Conservation (phyloP, 2,888 invertebrate species). For the Nowickia ferox region DNA sequence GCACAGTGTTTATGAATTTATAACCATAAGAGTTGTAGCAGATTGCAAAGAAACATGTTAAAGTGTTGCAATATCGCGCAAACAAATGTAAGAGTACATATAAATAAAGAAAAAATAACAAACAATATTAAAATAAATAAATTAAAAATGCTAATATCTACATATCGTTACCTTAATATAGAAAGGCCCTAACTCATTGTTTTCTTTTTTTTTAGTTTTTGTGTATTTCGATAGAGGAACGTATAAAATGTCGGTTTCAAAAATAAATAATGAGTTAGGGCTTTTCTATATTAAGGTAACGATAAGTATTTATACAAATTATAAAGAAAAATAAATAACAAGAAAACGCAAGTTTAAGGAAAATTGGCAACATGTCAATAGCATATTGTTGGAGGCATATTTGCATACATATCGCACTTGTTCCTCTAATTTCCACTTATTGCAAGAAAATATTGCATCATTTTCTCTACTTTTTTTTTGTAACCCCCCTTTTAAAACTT, state of each 20-base stretch:
- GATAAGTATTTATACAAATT: constrained; percentile 53
- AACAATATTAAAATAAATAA: constrained; percentile 53
- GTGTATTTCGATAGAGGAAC: no score
- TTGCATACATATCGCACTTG: background rate
- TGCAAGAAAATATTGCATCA: no score
- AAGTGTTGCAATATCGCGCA: constrained; percentile 39
- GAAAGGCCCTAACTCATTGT: no score
- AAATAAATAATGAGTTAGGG: constrained; percentile 5
- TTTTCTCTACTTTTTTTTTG: no score
- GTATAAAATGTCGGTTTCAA: no score
- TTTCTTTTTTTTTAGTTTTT: no score
- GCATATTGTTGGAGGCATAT: constrained; percentile 16
- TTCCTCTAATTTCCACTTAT: no score
- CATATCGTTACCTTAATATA: background rate
- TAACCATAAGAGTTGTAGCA: constrained; percentile 50
- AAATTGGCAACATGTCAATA: constrained; percentile 62
- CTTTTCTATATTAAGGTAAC: constrained; percentile 45
- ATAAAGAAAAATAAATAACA: background rate
- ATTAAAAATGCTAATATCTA: constrained; percentile 26
- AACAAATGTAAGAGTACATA: constrained; percentile 62
- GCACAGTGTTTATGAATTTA: constrained; percentile 19
- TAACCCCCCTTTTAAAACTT: no score
- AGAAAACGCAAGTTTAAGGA: constrained; percentile 5
- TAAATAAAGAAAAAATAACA: constrained; percentile 59
- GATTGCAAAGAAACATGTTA: constrained; percentile 57